phyloP scores from a whole-genome alignment of 1,140 invertebrate species.

The Lethrus apterus region DNA sequence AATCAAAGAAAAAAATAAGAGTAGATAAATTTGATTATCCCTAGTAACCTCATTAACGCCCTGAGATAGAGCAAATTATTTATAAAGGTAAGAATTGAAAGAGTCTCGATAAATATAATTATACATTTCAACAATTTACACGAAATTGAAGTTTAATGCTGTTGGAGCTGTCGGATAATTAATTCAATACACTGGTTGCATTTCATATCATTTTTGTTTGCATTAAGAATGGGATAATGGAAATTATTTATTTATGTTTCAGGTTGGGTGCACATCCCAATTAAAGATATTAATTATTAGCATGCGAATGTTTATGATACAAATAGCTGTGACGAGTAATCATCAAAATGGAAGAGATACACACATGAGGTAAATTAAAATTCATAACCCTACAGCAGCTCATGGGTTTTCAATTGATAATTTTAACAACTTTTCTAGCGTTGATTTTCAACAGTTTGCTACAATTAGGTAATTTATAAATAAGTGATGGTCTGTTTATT shows the following conservation, averaged over 20 bases:
- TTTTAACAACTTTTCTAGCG: conserved; percentile 69
- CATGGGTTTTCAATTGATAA: conserved; percentile 64
- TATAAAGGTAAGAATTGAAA: too few species aligned
- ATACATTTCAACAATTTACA: conserved; percentile 97
- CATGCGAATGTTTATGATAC: conserved; percentile 93
- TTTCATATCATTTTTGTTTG: too few species aligned
- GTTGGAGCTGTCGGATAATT: conserved; percentile 74
- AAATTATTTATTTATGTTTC: too few species aligned
- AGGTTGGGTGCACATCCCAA: conserved; percentile 92
- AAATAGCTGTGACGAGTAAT: conserved; percentile 94
- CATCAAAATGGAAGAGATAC: conserved; percentile 98
- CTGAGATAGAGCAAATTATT: too few species aligned
- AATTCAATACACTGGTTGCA: too few species aligned
- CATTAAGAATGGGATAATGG: too few species aligned
- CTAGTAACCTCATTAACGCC: too few species aligned
- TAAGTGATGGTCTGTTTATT: too few species aligned
- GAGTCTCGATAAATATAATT: conserved; percentile 89
- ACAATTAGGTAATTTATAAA: conserved; percentile 74
- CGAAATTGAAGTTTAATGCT: conserved; percentile 93
- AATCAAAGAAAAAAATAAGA: too few species aligned
- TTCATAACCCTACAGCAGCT: conserved; percentile 85
- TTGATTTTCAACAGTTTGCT: conserved; percentile 73
- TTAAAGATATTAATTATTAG: conserved; percentile 81
- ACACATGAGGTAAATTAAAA: conserved; percentile 94
- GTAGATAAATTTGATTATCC: too few species aligned